Evolutionary conservation across 2,113 vertebrate species (phyloP).

Genomic region (Dolichallabes microphthalmus): DNA sequence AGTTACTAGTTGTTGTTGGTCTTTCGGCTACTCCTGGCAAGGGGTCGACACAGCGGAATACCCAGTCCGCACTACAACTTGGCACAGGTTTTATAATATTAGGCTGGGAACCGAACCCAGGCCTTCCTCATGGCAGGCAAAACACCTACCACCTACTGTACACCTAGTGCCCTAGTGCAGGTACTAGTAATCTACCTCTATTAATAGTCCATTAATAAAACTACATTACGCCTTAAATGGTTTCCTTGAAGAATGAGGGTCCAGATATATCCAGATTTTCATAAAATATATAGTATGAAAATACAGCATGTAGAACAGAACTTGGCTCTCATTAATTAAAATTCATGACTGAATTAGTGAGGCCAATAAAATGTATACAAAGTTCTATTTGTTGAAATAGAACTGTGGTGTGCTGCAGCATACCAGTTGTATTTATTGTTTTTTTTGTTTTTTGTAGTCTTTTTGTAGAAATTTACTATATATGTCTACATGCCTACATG

Average conservation of each 20-base stretch:
- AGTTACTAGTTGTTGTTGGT: too few species aligned
- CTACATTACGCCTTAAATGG: not conserved
- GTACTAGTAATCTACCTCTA: not conserved
- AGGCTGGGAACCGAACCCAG: too few species aligned
- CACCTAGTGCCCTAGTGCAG: too few species aligned
- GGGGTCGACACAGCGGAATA: too few species aligned
- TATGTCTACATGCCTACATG: not conserved
- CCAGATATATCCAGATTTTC: not conserved
- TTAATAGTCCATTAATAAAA: not conserved
- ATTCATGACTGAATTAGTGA: not conserved
- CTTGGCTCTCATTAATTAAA: not conserved
- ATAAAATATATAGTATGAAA: too few species aligned
- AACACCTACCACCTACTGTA: too few species aligned
- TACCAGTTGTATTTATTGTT: not conserved
- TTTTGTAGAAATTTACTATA: too few species aligned
- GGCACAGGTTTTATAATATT: too few species aligned
- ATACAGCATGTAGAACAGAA: not conserved
- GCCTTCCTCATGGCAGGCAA: too few species aligned
- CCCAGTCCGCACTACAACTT: too few species aligned
- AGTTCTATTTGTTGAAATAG: conserved; percentile 10
- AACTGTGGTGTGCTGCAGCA: not conserved
- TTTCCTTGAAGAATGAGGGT: not conserved
- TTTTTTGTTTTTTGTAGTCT: not conserved
- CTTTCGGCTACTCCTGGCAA: too few species aligned
- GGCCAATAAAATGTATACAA: not conserved